Conservation (phyloP, 1,140 invertebrate genomes). For the Psilanteris sp. region DNA sequence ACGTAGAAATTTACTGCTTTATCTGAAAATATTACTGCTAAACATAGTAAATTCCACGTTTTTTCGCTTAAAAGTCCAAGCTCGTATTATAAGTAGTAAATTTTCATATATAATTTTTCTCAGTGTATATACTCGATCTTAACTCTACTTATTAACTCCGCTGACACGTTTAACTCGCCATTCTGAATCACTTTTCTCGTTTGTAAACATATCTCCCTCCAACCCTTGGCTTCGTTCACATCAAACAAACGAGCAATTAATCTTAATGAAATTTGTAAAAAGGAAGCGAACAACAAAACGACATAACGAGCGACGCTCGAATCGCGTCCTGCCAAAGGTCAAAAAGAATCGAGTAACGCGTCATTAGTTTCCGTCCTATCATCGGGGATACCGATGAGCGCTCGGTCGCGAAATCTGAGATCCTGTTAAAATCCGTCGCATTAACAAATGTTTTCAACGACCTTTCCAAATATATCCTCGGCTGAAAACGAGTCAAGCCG, state of each 20-base stretch:
- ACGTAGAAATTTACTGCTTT: too few relatives aligned
- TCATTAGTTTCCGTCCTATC: constrained; percentile 57
- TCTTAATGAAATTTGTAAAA: constrained; percentile 52
- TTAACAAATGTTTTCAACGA: constrained; percentile 62
- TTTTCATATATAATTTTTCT: too few relatives aligned
- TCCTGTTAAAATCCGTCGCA: constrained; percentile 55
- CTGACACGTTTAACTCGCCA: background rate
- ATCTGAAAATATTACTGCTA: too few relatives aligned
- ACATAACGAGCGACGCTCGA: constrained; percentile 30
- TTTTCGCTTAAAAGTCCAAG: too few relatives aligned
- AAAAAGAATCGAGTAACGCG: constrained; percentile 32
- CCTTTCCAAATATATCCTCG: constrained; percentile 62
- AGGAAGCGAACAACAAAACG: constrained; percentile 29
- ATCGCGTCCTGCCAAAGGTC: constrained; percentile 44
- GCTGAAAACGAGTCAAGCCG: constrained; percentile 47
- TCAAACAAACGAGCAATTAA: constrained; percentile 16
- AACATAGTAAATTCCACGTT: too few relatives aligned
- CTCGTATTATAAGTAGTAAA: too few relatives aligned
- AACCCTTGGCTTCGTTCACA: background rate
- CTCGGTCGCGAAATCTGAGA: constrained; percentile 61
- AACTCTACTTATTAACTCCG: too few relatives aligned
- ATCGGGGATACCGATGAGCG: constrained; percentile 33
- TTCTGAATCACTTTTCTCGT: background rate
- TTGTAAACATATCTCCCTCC: constrained; percentile 11
- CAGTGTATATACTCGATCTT: too few relatives aligned